Conservation (phyloP, 37 sponge, comb jelly and placozoan genomes). For the Haliclona indistincta region DNA sequence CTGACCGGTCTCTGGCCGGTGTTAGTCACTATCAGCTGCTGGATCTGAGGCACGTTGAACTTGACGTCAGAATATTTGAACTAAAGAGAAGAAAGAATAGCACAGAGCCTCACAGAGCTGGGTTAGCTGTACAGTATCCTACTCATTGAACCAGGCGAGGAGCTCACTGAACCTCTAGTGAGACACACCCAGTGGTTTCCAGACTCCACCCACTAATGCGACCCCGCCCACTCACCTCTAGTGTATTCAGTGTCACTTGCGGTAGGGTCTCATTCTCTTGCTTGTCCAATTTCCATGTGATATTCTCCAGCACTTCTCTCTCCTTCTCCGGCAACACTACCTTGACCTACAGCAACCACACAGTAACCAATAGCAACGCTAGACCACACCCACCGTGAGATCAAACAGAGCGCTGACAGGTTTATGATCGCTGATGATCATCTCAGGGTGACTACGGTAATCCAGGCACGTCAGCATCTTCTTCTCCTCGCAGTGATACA, state of each 20-base stretch:
- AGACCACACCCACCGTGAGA: constrained; percentile 45
- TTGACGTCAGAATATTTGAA: constrained; percentile 23
- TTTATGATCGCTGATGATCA: constrained; percentile 84
- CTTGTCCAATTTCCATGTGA: constrained; percentile 76
- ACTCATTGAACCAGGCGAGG: too few relatives aligned
- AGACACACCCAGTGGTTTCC: too few relatives aligned
- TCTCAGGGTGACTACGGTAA: constrained; percentile 66
- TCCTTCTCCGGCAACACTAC: constrained; percentile 58
- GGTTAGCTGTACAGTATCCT: too few relatives aligned
- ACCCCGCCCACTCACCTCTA: too few relatives aligned
- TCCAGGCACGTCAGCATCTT: constrained; percentile 3
- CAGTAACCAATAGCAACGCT: too few relatives aligned
- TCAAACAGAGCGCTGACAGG: constrained; percentile 88
- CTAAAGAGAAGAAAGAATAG: too few relatives aligned
- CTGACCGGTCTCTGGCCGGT: constrained; percentile 56
- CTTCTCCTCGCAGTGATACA: constrained; percentile 28
- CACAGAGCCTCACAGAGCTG: too few relatives aligned
- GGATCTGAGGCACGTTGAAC: constrained; percentile 41
- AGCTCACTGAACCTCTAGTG: too few relatives aligned
- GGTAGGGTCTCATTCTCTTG: constrained; percentile 82
- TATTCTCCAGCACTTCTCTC: constrained; percentile 58
- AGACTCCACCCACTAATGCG: too few relatives aligned
- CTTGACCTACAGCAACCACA: constrained; percentile 30
- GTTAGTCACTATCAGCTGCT: constrained; percentile 60
- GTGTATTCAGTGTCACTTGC: constrained; percentile 61